Evolutionary conservation across 2,888 invertebrate species (phyloP).

Genomic region (Arctia plantaginis): DNA sequence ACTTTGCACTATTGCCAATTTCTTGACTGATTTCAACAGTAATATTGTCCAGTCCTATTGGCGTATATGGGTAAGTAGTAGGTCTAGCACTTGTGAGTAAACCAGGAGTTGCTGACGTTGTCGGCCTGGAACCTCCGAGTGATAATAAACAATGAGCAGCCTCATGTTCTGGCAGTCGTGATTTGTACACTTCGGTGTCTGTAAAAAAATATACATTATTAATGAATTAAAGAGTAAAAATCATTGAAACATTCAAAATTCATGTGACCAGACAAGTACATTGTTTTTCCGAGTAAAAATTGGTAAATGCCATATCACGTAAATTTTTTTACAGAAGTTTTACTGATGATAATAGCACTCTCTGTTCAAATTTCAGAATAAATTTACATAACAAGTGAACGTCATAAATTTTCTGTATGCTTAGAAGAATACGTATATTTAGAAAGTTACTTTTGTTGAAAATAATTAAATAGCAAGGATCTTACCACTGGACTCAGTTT

Average conservation of each 20-base stretch:
- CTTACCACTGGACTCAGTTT: constrained; percentile 90
- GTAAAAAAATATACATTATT: constrained; percentile 45
- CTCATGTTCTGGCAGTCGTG: constrained; percentile 93
- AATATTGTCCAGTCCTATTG: constrained; percentile 68
- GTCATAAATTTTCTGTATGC: too few relatives aligned
- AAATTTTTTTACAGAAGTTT: background rate
- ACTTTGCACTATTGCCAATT: constrained; percentile 61
- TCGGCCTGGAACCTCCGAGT: constrained; percentile 88
- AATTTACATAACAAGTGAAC: background rate
- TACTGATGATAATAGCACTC: background rate
- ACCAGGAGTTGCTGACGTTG: constrained; percentile 83
- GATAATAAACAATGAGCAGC: constrained; percentile 94
- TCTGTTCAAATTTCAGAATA: background rate
- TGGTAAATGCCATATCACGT: background rate
- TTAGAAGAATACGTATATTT: background rate
- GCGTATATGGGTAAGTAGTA: constrained; percentile 89
- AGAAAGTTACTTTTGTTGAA: background rate
- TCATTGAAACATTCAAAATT: background rate
- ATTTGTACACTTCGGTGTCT: constrained; percentile 89
- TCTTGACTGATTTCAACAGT: constrained; percentile 67
- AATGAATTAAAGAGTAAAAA: background rate
- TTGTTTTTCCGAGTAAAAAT: background rate
- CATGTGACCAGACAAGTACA: too few relatives aligned
- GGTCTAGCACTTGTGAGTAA: constrained; percentile 88
- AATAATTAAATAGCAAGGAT: background rate